A percentile compares a stretch with the other conserved stretches of the same genome.
These are phyloP conservation scores for Diprion similis DNA, from an alignment of 1,140 invertebrate genomes.

Conservation along the genomic window DNA sequence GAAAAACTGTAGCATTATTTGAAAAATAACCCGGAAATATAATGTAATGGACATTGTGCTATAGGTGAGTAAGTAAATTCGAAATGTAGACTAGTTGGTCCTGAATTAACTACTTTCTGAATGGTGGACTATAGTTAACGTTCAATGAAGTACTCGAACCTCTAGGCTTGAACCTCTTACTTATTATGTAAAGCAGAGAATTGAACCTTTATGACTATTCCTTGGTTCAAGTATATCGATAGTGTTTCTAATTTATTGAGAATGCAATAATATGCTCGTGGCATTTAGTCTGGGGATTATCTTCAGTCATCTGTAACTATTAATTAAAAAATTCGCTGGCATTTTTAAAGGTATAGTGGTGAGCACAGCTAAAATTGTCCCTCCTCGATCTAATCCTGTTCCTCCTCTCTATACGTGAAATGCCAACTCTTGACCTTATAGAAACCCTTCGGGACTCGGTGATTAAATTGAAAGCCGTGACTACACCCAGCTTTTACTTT, in stretches of 20 bases:
- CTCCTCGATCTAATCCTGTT: background rate
- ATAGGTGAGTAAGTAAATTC: too few species aligned
- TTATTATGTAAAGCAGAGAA: too few species aligned
- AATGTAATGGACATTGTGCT: too few species aligned
- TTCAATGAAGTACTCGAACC: too few species aligned
- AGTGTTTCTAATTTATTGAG: background rate
- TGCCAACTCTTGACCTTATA: background rate
- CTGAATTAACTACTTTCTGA: too few species aligned
- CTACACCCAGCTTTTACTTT: constrained; percentile 1
- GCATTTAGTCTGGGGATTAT: background rate
- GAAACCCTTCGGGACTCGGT: constrained; percentile 1
- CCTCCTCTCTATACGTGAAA: background rate
- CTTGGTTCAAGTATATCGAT: too few species aligned
- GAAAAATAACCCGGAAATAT: too few species aligned
- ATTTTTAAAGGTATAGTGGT: background rate
- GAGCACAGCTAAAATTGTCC: background rate
- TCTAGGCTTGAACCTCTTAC: too few species aligned
- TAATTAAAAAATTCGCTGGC: background rate
- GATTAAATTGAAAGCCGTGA: constrained; percentile 5
- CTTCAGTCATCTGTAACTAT: background rate
- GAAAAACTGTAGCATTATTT: too few species aligned
- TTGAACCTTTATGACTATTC: too few species aligned
- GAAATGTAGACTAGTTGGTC: too few species aligned
- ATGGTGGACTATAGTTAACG: too few species aligned
- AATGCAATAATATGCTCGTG: background rate